These are phyloP conservation scores for Cecropterus lyciades DNA, from an alignment of 1,140 invertebrate species.

Conservation along the genomic window DNA sequence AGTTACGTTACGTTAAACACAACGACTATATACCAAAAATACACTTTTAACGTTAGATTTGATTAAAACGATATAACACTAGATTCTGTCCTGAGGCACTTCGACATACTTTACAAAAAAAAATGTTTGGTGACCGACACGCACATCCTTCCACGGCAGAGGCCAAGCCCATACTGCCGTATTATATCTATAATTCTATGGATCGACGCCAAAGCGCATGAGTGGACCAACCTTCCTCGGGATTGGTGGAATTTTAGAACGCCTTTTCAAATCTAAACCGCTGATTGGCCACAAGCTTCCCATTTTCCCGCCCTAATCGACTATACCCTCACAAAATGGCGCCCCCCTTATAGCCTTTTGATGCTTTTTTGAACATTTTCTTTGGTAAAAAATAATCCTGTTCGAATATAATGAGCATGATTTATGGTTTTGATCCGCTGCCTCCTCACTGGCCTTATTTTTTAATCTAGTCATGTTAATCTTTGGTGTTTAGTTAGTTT, in stretches of 20 bases:
- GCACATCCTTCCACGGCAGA: constrained; percentile 63
- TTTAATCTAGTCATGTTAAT: constrained; percentile 77
- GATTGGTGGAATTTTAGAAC: constrained; percentile 69
- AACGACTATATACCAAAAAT: constrained; percentile 46
- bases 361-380: constrained; percentile 82
- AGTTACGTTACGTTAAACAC: constrained; percentile 3
- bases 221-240: constrained; percentile 50
- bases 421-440: constrained; percentile 79
- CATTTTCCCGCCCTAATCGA: constrained; percentile 74
- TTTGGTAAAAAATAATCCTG: constrained; percentile 83
- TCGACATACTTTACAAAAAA: constrained; percentile 69
- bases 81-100: constrained; percentile 67
- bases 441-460: constrained; percentile 62
- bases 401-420: constrained; percentile 83
- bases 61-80: constrained; percentile 49
- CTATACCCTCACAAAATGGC: constrained; percentile 79
- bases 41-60: constrained; percentile 17
- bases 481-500: constrained; percentile 66
- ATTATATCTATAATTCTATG: constrained; percentile 79
- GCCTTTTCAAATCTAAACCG: constrained; percentile 59
- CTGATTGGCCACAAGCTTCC: constrained; percentile 61
- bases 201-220: constrained; percentile 81
- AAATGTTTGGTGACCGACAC: constrained; percentile 52
- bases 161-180: constrained; percentile 80
- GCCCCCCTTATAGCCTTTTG: constrained; percentile 78